These are phyloP conservation scores for Erythrocercus mccallii DNA, from an alignment of 2,113 vertebrate genomes.

Conservation along the genomic window DNA sequence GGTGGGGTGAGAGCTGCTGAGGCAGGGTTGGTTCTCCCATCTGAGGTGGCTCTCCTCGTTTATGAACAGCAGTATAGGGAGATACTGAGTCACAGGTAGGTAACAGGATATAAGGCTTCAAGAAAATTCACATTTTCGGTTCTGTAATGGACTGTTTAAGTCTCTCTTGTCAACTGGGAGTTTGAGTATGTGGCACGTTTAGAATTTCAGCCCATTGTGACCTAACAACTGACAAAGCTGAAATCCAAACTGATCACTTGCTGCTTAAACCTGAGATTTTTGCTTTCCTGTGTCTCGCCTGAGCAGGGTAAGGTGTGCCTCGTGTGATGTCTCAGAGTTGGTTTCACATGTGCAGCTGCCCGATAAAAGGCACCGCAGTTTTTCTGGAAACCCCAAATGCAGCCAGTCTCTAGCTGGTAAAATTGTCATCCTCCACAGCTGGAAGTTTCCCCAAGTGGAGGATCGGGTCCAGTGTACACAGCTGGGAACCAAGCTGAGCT, in stretches of 20 bases:
- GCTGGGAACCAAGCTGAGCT: slow-evolving; percentile 44
- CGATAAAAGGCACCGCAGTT: background rate
- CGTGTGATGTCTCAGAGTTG: background rate
- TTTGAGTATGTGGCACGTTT: background rate
- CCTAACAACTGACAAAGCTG: background rate
- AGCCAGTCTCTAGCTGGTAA: slow-evolving; percentile 20
- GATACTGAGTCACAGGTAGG: background rate
- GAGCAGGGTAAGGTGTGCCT: background rate
- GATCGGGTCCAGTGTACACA: slow-evolving; percentile 44
- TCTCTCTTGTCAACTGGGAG: background rate
- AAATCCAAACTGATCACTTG: background rate
- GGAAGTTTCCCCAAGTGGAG: slow-evolving; percentile 4
- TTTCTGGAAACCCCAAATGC: background rate
- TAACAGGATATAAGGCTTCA: background rate
- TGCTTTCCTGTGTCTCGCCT: background rate
- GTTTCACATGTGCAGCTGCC: background rate
- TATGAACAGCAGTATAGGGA: background rate
- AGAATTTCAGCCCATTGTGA: background rate
- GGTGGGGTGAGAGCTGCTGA: background rate
- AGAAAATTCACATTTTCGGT: background rate
- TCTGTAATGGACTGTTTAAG: background rate
- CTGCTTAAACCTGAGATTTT: background rate
- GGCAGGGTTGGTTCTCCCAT: background rate
- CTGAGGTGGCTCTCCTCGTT: rapidly evolving
- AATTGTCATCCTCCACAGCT: slow-evolving; percentile 20